Evolutionary conservation across 2,797 vertebrate genomes (phyloP).

Genomic region (Hyperoplus immaculatus): DNA sequence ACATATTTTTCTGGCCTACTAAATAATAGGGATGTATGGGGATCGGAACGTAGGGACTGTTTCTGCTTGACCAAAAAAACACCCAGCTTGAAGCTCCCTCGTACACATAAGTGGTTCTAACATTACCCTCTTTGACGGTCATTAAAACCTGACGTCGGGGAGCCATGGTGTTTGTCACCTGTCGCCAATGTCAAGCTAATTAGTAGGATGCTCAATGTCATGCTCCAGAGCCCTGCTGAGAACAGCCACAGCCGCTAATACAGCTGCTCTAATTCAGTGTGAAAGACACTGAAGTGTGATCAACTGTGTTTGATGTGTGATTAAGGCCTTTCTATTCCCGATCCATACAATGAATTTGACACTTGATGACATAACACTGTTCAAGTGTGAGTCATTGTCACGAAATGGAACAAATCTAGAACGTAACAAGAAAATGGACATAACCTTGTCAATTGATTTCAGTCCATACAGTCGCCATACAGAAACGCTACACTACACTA

Average conservation of each 20-base stretch:
- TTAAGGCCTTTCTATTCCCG: constrained; percentile 29
- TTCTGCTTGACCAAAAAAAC: too few relatives aligned
- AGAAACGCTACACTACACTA: neutral
- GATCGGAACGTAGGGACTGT: too few relatives aligned
- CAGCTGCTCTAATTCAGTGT: constrained; percentile 42
- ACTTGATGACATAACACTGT: constrained; percentile 44
- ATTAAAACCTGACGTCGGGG: neutral
- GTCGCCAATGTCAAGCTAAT: constrained; percentile 25
- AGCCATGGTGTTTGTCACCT: neutral
- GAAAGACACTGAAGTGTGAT: constrained; percentile 39
- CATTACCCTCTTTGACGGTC: neutral
- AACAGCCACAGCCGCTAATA: constrained; percentile 24
- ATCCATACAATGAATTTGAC: constrained; percentile 40
- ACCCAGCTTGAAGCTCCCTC: too few relatives aligned
- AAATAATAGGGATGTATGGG: too few relatives aligned
- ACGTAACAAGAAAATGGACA: constrained; percentile 2
- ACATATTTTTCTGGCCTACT: too few relatives aligned
- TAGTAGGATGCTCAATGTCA: constrained; percentile 9
- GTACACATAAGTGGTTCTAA: too few relatives aligned
- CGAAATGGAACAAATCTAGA: neutral
- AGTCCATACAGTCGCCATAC: neutral
- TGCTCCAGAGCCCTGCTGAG: constrained; percentile 1
- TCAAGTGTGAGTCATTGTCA: constrained; percentile 24
- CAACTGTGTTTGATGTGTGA: constrained; percentile 6
- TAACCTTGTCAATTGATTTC: constrained; percentile 9